A percentile compares a stretch with the other conserved stretches of the same genome.
Conservation (phyloP, 2,797 vertebrate genomes). For the Macroramphosus scolopax region DNA sequence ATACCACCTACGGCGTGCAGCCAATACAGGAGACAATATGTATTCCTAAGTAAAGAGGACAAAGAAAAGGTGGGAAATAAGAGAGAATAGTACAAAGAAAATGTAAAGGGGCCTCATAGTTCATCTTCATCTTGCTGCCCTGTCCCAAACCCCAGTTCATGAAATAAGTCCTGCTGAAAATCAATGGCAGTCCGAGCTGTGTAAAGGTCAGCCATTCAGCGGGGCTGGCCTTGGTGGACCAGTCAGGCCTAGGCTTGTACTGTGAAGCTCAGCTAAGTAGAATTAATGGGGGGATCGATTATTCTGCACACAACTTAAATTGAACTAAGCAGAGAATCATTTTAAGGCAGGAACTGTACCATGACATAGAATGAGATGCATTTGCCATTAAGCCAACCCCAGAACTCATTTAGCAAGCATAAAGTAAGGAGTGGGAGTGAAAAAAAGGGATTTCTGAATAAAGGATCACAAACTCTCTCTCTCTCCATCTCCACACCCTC, state of each 20-base stretch:
- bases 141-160: conserved; percentile 80
- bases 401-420: conserved; percentile 58
- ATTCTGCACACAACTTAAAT: conserved; percentile 77
- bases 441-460: conserved; percentile 62
- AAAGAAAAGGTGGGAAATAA: conserved; percentile 22
- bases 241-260: conserved; percentile 76
- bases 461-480: conserved; percentile 25
- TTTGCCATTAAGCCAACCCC: conserved; percentile 54
- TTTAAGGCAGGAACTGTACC: conserved; percentile 72
- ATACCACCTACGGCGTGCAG: conserved; percentile 42
- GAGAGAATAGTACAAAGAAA: conserved; percentile 53
- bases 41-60: conserved; percentile 53
- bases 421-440: conserved; percentile 47
- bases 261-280: conserved; percentile 76
- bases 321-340: conserved; percentile 79
- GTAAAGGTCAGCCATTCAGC: conserved; percentile 82
- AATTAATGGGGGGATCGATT: conserved; percentile 83
- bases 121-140: conserved; percentile 83
- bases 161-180: conserved; percentile 86
- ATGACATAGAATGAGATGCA: conserved; percentile 69
- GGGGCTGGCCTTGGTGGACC: conserved; percentile 75
- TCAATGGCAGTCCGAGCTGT: conserved; percentile 78
- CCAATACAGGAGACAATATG: conserved; percentile 18
- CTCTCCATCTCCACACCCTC: conserved; percentile 17
- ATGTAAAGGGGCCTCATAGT: conserved; percentile 77